These are phyloP conservation scores for Brienomyrus longianalis DNA, from an alignment of 2,113 vertebrate genomes.

Conservation along the genomic window DNA sequence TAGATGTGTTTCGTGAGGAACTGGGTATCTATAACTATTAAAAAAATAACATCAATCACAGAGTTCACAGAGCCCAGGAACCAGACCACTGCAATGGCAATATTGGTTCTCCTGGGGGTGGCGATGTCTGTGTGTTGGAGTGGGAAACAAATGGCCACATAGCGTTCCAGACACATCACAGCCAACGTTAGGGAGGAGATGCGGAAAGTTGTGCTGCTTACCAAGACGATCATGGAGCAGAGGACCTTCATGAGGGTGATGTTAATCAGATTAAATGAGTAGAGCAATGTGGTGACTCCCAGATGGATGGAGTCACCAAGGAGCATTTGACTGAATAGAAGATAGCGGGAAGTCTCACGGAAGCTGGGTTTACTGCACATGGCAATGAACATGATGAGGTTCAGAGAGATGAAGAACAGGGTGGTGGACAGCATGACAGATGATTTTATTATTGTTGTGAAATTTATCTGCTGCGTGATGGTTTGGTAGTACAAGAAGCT, in stretches of 20 bases:
- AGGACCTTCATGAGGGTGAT: not conserved
- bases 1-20: not conserved
- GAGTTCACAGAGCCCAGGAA: conserved; percentile 23
- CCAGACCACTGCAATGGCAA: conserved; percentile 39
- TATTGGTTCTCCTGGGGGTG: conserved; percentile 40
- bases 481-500: too few relatives aligned
- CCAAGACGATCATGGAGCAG: conserved; percentile 27
- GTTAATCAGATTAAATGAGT: not conserved
- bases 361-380: conserved; percentile 24
- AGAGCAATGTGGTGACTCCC: conserved; percentile 41
- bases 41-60: conserved; percentile 24
- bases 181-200: conserved; percentile 46
- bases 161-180: conserved; percentile 55
- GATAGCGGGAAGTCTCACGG: conserved; percentile 34
- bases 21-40: not conserved
- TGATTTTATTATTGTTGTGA: too few relatives aligned
- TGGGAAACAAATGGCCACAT: conserved; percentile 50
- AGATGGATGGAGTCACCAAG: conserved; percentile 18
- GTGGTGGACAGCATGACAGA: not conserved
- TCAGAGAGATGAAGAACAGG: conserved; percentile 17
- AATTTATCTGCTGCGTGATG: not conserved
- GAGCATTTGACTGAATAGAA: conserved; percentile 41
- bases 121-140: conserved; percentile 43
- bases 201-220: not conserved
- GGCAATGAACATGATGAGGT: conserved; percentile 21